A percentile compares a stretch with the other conserved stretches of the same genome.
phyloP scores from a whole-genome alignment of 1,140 invertebrate genomes.

The Choristoneura fumiferana region DNA sequence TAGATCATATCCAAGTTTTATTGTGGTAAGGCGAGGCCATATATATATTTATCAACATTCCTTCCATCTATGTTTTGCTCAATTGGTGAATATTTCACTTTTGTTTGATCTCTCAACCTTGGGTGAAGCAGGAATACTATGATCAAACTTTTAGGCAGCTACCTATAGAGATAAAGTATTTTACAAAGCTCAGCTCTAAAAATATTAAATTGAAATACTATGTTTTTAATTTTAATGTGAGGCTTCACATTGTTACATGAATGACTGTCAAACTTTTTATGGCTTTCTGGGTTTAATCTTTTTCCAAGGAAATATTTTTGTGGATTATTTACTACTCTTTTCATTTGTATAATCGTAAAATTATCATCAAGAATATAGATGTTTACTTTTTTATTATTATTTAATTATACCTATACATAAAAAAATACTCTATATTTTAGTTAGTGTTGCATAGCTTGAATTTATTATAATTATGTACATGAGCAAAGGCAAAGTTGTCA shows the following conservation, averaged over 20 bases:
- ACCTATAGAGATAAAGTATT: too few relatives aligned
- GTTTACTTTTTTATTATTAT: neutral
- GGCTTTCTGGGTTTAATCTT: too few relatives aligned
- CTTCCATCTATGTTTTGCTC: constrained; percentile 13
- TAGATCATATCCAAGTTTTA: too few relatives aligned
- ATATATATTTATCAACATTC: constrained; percentile 3
- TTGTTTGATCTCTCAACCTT: constrained; percentile 14
- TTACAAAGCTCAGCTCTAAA: too few relatives aligned
- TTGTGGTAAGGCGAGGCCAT: neutral
- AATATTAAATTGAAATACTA: too few relatives aligned
- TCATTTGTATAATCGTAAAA: too few relatives aligned
- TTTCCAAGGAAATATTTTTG: too few relatives aligned
- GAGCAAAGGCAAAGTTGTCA: constrained; percentile 8
- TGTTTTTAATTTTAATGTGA: too few relatives aligned
- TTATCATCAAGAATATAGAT: neutral
- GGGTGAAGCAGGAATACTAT: constrained; percentile 6
- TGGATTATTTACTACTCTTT: too few relatives aligned
- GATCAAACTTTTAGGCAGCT: neutral
- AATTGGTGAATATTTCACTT: constrained; percentile 5
- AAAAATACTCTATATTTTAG: constrained; percentile 11
- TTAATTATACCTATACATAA: neutral
- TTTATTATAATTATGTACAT: neutral
- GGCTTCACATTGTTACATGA: too few relatives aligned
- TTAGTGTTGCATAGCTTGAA: constrained; percentile 2
- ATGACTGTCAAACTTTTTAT: too few relatives aligned